Evolutionary conservation across 2,888 invertebrate species (phyloP), one percentile per base, ranked within the genome.

Genomic region (Eupithecia vulgata): DNA sequence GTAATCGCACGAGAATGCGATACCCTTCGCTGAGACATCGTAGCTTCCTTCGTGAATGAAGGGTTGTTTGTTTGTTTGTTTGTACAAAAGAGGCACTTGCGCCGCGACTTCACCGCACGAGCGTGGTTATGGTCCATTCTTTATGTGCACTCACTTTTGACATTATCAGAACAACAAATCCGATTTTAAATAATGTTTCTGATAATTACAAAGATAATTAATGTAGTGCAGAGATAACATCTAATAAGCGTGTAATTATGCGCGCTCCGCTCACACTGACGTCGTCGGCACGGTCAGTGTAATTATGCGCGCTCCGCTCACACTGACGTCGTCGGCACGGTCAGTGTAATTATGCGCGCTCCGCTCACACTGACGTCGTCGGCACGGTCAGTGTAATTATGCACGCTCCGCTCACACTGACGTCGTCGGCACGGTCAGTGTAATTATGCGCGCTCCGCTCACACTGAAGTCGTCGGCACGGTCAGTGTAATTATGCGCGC

Each of bases 141-240:
- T 72, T 35, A 65, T 64, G 67, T 68, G 72, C 66, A 71, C 52
- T 71, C 3, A 25, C 5, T 21, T 42, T 35, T 35, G 72, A 71
- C 65, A 70, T 61, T 77, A 77, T 76, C 76, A 62, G 61, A 37
- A 42, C 64, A 62, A 59, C 21, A n/a, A 37, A 75, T 76, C 78
- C 35, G 67, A 71, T 65, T 70, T 70, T 67, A 61, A 35, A 68
- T 72, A 68, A 71, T 70, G 73, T 69, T 71, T 42, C 61, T 70
- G 71, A 71, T 75, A 76, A 79, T 78, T 74, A 76, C 72, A 42
- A 72, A 71, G 67, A 64, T 75, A 76, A 76, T 70, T 75, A 77
- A 78, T 77, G 68, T 75, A 25, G 42, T 65, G 45, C 45, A 34
- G 30, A 72, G 78, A 80, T 80, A 80, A 52, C 72, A 77, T 80